phyloP scores from a whole-genome alignment of 2,113 vertebrate species.

The Brachionichthys hirsutus region DNA sequence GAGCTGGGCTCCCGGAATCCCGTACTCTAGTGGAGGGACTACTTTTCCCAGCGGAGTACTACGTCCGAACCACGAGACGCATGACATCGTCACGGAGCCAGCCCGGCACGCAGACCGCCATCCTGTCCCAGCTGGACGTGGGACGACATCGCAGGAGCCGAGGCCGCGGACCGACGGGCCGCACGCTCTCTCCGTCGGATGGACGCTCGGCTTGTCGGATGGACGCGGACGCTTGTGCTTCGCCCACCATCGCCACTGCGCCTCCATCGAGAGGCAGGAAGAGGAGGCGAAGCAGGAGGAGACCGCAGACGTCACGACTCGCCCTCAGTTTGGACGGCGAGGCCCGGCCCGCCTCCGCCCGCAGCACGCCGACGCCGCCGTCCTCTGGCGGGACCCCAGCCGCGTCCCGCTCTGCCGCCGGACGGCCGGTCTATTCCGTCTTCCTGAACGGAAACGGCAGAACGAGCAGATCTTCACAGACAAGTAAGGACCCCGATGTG shows the following conservation, averaged over 20 bases:
- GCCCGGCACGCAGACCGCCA: slow-evolving; percentile 58
- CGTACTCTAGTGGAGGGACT: slow-evolving; percentile 68
- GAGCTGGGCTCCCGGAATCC: slow-evolving; percentile 34
- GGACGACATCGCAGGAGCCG: slow-evolving; percentile 38
- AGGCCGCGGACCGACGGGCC: background rate
- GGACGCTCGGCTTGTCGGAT: background rate
- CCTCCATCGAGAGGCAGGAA: slow-evolving; percentile 31
- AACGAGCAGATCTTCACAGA: slow-evolving; percentile 1
- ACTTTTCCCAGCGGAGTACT: slow-evolving; percentile 69
- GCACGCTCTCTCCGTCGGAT: background rate
- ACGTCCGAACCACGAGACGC: slow-evolving; percentile 67
- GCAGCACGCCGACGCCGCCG: slow-evolving; percentile 7
- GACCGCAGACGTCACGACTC: slow-evolving; percentile 7
- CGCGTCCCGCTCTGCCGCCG: slow-evolving; percentile 1
- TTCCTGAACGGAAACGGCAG: slow-evolving; percentile 32
- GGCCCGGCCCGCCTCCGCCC: background rate
- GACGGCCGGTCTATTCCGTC: slow-evolving; percentile 28
- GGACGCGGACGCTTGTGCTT: background rate
- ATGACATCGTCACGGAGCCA: slow-evolving; percentile 62
- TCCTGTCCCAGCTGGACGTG: slow-evolving; percentile 45
- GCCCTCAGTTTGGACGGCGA: background rate
- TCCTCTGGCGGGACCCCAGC: background rate
- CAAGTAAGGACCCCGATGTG: slow-evolving; percentile 28
- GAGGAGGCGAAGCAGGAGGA: slow-evolving; percentile 34
- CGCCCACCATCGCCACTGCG: background rate